phyloP scores from a whole-genome alignment of 2,797 vertebrate species.

The Glossophaga mutica region DNA sequence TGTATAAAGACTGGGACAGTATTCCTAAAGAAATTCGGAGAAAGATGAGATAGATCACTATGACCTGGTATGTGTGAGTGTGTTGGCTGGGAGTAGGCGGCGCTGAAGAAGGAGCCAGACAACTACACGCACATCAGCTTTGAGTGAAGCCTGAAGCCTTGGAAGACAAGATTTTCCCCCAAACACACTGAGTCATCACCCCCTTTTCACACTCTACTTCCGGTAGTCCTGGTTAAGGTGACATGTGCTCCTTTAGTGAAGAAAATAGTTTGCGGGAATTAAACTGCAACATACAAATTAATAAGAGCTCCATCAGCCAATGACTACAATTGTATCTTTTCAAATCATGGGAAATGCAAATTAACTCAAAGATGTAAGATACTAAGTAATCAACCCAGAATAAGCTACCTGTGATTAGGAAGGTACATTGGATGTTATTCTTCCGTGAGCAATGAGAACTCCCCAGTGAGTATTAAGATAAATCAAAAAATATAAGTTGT shows the following conservation, averaged over 20 bases:
- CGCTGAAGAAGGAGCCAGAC: background rate
- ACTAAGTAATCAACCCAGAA: background rate
- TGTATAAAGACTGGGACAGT: background rate
- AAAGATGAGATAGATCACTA: background rate
- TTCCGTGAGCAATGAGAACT: background rate
- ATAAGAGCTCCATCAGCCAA: background rate
- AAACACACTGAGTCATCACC: background rate
- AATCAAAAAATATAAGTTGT: background rate
- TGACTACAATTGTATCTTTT: background rate
- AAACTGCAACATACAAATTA: background rate
- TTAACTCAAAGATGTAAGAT: background rate
- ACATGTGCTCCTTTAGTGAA: background rate
- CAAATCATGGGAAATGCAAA: background rate
- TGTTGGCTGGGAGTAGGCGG: background rate
- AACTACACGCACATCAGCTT: background rate
- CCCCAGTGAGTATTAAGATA: background rate
- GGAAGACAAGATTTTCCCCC: background rate
- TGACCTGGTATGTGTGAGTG: background rate
- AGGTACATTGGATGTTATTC: background rate
- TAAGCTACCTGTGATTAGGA: background rate
- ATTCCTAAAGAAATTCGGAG: background rate
- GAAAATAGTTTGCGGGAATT: background rate
- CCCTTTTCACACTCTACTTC: background rate
- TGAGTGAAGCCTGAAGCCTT: background rate
- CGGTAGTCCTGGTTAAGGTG: background rate